Conservation (phyloP, 2,888 invertebrate genomes). For the Caenorhabditis uteleia region DNA sequence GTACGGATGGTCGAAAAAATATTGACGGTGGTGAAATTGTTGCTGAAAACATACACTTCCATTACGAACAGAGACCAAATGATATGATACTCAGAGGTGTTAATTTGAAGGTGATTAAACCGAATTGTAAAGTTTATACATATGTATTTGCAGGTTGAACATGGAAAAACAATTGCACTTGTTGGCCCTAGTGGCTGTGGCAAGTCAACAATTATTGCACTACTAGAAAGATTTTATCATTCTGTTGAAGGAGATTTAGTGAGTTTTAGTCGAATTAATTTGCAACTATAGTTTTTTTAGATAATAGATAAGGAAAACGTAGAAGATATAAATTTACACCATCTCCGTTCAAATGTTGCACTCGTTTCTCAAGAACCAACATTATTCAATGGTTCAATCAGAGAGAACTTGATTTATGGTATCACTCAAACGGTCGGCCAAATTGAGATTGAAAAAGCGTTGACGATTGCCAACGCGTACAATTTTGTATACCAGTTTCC, state of each 20-base stretch:
- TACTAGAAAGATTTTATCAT: constrained; percentile 83
- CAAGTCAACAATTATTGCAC: constrained; percentile 70
- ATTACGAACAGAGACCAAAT: constrained; percentile 27
- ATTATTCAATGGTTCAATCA: constrained; percentile 70
- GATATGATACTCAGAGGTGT: constrained; percentile 19
- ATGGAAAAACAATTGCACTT: constrained; percentile 70
- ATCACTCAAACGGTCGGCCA: constrained; percentile 12
- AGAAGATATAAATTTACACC: constrained; percentile 46
- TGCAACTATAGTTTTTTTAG: constrained; percentile 22
- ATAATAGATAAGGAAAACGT: constrained; percentile 69
- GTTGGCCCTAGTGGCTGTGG: constrained; percentile 72
- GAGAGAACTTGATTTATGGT: constrained; percentile 28
- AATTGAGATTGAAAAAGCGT: constrained; percentile 51
- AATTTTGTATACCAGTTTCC: constrained; percentile 71
- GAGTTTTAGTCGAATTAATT: background rate
- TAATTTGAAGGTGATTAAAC: constrained; percentile 10
- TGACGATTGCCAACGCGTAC: constrained; percentile 71
- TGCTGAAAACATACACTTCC: constrained; percentile 21
- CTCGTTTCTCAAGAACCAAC: constrained; percentile 71
- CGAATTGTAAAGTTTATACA: background rate
- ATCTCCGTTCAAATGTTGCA: constrained; percentile 69
- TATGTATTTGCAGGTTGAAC: constrained; percentile 72
- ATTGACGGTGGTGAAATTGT: constrained; percentile 18
- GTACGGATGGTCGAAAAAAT: constrained; percentile 12
- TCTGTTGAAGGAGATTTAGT: constrained; percentile 77